Percentiles rank a stretch among this genome's conserved stretches.
These are phyloP conservation scores for Rapana venosa DNA, from an alignment of 2,888 invertebrate species.

Conservation along the genomic window DNA sequence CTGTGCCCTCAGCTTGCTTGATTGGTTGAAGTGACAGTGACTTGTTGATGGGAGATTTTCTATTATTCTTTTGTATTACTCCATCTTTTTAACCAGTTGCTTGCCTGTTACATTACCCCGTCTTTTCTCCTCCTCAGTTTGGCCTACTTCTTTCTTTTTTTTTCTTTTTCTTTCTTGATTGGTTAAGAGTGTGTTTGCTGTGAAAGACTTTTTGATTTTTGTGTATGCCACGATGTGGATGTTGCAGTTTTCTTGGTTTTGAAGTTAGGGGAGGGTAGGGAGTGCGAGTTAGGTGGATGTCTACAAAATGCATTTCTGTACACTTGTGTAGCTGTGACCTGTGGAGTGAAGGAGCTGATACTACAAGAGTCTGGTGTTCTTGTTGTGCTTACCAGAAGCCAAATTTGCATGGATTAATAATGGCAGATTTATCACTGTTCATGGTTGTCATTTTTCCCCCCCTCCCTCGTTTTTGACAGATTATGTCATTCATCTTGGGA, in stretches of 20 bases:
- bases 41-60: neutral
- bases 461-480: neutral
- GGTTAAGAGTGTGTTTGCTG: conserved; percentile 37
- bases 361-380: conserved; percentile 4
- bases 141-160: neutral
- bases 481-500: neutral
- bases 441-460: neutral
- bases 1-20: conserved; percentile 19
- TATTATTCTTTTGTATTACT: neutral
- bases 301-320: conserved; percentile 3
- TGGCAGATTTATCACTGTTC: conserved; percentile 12
- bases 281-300: neutral
- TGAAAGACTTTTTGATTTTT: conserved; percentile 10
- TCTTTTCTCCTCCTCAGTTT: neutral
- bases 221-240: conserved; percentile 12
- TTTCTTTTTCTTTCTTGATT: neutral
- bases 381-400: conserved; percentile 26
- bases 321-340: neutral
- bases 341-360: neutral
- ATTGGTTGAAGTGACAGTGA: conserved; percentile 17
- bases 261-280: neutral
- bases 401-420: conserved; percentile 5
- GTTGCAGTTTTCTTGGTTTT: conserved; percentile 20
- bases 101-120: conserved; percentile 12
- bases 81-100: conserved; percentile 16